phyloP scores from a whole-genome alignment of 2,113 vertebrate genomes.

The Larimichthys polyactis region DNA sequence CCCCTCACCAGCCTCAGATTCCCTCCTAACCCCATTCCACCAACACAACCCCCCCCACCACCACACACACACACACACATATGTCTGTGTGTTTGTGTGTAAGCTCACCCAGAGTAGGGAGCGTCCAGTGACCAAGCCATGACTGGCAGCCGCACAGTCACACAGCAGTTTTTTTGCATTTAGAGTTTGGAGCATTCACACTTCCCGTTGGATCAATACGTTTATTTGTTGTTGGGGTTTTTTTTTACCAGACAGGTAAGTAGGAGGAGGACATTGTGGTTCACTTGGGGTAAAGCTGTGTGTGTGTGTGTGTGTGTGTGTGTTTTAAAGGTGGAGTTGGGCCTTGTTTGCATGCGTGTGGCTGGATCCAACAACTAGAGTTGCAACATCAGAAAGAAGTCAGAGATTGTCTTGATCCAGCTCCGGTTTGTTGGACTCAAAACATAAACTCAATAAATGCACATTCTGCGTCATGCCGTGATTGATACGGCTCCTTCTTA shows the following conservation, averaged over 20 bases:
- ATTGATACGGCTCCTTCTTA: not conserved
- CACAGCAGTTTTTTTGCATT: conserved; percentile 36
- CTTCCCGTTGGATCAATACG: conserved; percentile 62
- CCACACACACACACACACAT: conserved; percentile 37
- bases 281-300: not conserved
- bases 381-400: not conserved
- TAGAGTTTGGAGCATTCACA: conserved; percentile 41
- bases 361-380: not conserved
- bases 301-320: not conserved
- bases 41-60: conserved; percentile 30
- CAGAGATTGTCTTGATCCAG: not conserved
- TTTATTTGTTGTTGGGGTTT: not conserved
- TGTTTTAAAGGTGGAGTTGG: not conserved
- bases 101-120: conserved; percentile 35
- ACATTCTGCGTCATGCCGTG: not conserved
- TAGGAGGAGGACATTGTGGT: conserved; percentile 9
- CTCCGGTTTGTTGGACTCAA: too few species aligned
- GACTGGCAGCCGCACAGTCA: conserved; percentile 54
- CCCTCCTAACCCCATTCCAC: conserved; percentile 58
- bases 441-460: not conserved
- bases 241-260: conserved; percentile 55
- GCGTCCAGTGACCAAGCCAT: conserved; percentile 45
- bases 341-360: conserved; percentile 1
- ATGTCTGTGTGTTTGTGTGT: conserved; percentile 58
- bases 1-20: conserved; percentile 60